A percentile compares a stretch with the other conserved stretches of the same genome.
These are phyloP conservation scores for Drosophila chauvacae DNA, from an alignment of 1,140 invertebrate species.

Conservation along the genomic window DNA sequence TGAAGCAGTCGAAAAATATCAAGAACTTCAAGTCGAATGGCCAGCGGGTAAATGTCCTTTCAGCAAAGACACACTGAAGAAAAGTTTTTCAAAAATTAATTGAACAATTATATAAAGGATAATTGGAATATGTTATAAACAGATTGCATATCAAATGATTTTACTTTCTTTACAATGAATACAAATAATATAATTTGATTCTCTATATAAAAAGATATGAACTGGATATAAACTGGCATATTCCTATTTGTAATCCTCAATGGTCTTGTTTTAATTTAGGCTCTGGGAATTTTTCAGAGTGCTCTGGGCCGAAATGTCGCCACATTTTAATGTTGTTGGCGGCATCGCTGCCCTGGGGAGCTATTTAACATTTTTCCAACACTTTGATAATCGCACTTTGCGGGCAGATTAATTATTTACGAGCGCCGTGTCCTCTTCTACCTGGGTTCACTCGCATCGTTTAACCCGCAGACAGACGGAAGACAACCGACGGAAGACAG, in stretches of 20 bases:
- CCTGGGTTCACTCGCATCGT: constrained; percentile 64
- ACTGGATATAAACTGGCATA: neutral
- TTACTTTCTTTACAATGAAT: neutral
- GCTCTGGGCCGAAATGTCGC: constrained; percentile 55
- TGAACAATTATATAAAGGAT: neutral
- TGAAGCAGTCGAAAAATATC: constrained; percentile 71
- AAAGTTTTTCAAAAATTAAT: neutral
- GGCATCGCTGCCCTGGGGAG: constrained; percentile 64
- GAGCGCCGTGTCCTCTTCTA: constrained; percentile 64
- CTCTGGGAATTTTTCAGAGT: neutral
- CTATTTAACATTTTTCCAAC: constrained; percentile 84
- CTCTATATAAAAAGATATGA: neutral
- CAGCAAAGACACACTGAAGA: neutral
- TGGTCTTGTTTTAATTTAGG: neutral
- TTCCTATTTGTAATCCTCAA: too few species aligned
- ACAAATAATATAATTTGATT: neutral
- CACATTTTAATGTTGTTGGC: constrained; percentile 72
- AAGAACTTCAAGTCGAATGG: constrained; percentile 60
- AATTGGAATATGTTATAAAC: neutral
- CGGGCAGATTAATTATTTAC: constrained; percentile 82
- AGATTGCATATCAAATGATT: too few species aligned
- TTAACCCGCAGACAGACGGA: constrained; percentile 69
- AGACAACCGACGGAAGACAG: constrained; percentile 17
- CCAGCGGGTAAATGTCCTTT: constrained; percentile 37
- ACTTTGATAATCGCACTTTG: constrained; percentile 83